These are phyloP conservation scores for Chrysopilus asiliformis DNA, from an alignment of 2,888 invertebrate genomes.

Conservation along the genomic window DNA sequence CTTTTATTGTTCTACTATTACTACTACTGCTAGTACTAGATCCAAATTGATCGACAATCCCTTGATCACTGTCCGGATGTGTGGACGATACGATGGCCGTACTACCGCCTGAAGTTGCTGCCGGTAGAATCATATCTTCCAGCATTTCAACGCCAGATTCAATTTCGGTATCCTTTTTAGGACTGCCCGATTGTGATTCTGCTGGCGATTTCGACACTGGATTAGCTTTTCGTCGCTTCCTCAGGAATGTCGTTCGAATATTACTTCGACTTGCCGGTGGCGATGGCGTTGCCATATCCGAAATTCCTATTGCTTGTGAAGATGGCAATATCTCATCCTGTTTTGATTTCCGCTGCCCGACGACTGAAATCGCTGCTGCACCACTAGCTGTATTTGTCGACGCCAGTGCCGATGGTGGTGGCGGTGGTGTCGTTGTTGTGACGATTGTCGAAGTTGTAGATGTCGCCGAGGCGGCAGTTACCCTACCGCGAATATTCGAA, in stretches of 20 bases:
- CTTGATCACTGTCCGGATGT: neutral
- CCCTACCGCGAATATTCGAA: slow-evolving; percentile 24
- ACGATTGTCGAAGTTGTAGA: neutral
- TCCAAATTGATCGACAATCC: too few species aligned
- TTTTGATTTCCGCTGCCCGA: too few species aligned
- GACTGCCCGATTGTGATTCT: slow-evolving; percentile 11
- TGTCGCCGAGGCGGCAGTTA: neutral
- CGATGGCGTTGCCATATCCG: too few species aligned
- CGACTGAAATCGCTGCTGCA: too few species aligned
- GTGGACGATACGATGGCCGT: neutral
- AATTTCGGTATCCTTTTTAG: slow-evolving; percentile 26
- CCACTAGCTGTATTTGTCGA: neutral
- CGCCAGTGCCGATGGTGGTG: neutral
- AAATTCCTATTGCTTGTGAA: neutral
- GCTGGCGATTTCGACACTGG: too few species aligned
- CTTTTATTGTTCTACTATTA: too few species aligned
- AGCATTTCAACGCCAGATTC: slow-evolving; percentile 34
- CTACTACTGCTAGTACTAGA: too few species aligned
- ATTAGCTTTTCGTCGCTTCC: slow-evolving; percentile 22
- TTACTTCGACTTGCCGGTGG: neutral
- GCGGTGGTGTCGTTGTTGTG: too few species aligned
- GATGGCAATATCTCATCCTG: slow-evolving; percentile 1
- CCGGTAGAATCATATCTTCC: slow-evolving; percentile 28
- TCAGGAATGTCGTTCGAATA: slow-evolving; percentile 23
- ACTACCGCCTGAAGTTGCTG: neutral